phyloP scores from a whole-genome alignment of 2,113 vertebrate genomes.

The Copsychus sechellarum region DNA sequence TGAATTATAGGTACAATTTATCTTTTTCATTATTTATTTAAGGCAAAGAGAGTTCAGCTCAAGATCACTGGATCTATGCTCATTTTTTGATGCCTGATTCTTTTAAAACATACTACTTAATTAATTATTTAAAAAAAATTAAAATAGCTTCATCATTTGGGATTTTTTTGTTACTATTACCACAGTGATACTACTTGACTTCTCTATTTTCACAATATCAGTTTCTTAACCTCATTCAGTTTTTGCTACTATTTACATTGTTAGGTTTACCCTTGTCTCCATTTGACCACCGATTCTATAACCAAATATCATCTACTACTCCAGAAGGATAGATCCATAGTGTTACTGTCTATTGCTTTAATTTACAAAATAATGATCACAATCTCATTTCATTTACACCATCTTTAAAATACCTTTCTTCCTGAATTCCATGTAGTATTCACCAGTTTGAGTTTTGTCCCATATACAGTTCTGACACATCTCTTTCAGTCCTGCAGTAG shows the following conservation, averaged over 20 bases:
- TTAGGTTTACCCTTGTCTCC: not conserved
- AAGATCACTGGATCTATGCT: not conserved
- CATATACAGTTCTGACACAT: not conserved
- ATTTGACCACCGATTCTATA: not conserved
- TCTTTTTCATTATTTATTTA: not conserved
- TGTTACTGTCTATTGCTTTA: not conserved
- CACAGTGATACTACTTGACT: not conserved
- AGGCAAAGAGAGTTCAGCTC: not conserved
- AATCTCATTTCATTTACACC: not conserved
- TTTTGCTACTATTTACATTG: not conserved
- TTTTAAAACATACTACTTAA: not conserved
- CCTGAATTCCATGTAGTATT: not conserved
- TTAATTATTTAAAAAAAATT: not conserved
- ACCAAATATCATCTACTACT: not conserved
- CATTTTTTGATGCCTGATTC: not conserved
- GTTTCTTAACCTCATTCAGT: not conserved
- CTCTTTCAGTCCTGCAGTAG: not conserved
- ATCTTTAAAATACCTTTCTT: not conserved
- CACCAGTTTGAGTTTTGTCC: not conserved
- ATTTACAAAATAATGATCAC: not conserved
- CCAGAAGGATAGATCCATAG: not conserved
- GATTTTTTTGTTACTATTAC: not conserved
- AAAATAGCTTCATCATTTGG: not conserved
- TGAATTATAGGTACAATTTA: rapidly evolving
- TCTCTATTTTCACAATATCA: not conserved